phyloP scores from a whole-genome alignment of 2,888 invertebrate species.

The Trichacis sp. region DNA sequence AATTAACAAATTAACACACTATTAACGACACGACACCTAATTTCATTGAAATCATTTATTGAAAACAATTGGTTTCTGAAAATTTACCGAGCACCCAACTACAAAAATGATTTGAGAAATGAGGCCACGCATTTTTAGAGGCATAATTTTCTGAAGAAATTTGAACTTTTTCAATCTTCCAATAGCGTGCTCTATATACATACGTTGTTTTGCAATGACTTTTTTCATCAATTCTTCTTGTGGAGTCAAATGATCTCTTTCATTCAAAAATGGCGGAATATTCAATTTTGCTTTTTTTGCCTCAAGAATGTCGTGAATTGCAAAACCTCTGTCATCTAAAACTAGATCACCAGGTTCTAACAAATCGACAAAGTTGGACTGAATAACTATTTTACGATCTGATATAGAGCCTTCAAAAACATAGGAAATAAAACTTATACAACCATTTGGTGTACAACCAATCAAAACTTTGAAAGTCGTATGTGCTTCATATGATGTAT shows the following conservation, averaged over 20 bases:
- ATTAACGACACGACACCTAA: no score
- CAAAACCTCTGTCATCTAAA: no score
- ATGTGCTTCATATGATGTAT: conserved; percentile 34
- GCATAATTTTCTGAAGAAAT: conserved; percentile 34
- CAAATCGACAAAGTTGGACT: conserved; percentile 31
- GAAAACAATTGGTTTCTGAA: conserved; percentile 37
- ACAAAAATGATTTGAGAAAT: conserved; percentile 43
- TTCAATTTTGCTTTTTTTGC: no score
- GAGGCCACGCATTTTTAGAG: conserved; percentile 33
- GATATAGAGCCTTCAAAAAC: conserved; percentile 39
- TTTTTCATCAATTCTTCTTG: conserved; percentile 40
- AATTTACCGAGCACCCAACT: conserved; percentile 42
- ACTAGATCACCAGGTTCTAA: conserved; percentile 30
- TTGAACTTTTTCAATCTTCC: conserved; percentile 40
- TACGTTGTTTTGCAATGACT: conserved; percentile 42
- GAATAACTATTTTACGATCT: conserved; percentile 31
- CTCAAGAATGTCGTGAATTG: no score
- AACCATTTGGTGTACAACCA: conserved; percentile 33
- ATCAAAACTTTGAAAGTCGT: conserved; percentile 41
- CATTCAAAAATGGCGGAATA: no score
- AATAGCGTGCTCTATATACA: conserved; percentile 46
- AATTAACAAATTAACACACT: no score
- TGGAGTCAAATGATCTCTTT: no score
- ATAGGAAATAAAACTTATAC: conserved; percentile 39
- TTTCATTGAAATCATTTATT: no score